These are phyloP conservation scores for Malachius bipustulatus DNA, from an alignment of 2,888 invertebrate genomes.

Conservation along the genomic window DNA sequence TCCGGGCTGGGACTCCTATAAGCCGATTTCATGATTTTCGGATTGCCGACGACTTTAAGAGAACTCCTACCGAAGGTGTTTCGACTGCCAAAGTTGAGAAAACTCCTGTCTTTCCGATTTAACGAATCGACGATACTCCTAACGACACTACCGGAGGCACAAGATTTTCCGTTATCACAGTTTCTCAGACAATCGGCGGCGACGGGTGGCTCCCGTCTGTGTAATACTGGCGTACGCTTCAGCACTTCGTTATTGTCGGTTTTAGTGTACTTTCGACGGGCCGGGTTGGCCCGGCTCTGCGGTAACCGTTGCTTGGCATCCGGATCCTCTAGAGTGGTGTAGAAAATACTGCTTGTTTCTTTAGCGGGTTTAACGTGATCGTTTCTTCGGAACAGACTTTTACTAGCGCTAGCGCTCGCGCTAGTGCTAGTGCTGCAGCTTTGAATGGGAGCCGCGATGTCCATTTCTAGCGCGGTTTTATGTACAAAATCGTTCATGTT, in stretches of 20 bases:
- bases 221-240: conserved; percentile 22
- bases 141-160: conserved; percentile 26
- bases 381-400: conserved; percentile 24
- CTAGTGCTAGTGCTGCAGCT: not conserved
- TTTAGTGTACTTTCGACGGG: conserved; percentile 20
- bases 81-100: conserved; percentile 26
- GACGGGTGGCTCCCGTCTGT: conserved; percentile 13
- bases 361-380: conserved; percentile 8
- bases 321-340: conserved; percentile 8
- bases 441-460: conserved; percentile 5
- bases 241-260: conserved; percentile 17
- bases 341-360: not conserved
- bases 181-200: not conserved
- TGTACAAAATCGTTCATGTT: conserved; percentile 12
- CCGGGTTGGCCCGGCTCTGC: conserved; percentile 15
- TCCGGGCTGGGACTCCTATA: conserved; percentile 22
- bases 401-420: conserved; percentile 22
- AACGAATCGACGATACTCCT: conserved; percentile 34
- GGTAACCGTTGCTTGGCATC: conserved; percentile 8
- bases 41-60: conserved; percentile 28
- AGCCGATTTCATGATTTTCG: conserved; percentile 21
- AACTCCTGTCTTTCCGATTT: conserved; percentile 30
- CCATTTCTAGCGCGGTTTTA: conserved; percentile 11
- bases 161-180: conserved; percentile 12
- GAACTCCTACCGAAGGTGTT: conserved; percentile 31